A percentile compares a stretch with the other conserved stretches of the same genome.
Evolutionary conservation across 2,888 invertebrate genomes (phyloP).

Genomic region (Hemistola chrysoprasaria): DNA sequence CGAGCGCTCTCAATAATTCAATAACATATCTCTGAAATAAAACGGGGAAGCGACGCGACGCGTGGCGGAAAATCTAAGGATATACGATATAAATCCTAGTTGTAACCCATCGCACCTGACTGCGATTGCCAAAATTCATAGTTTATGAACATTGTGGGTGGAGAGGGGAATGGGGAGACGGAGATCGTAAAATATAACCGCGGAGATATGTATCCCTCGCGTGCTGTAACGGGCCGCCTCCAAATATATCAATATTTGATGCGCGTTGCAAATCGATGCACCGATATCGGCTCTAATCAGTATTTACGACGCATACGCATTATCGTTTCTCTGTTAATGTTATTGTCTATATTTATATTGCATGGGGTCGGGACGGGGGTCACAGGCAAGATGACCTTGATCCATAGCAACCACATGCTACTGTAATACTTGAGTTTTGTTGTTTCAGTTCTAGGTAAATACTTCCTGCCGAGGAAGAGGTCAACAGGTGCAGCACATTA

Average conservation of each 20-base stretch:
- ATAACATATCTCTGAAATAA: slow-evolving; percentile 52
- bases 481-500: no score
- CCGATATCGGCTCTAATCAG: slow-evolving; percentile 49
- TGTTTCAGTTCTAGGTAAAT: no score
- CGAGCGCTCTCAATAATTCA: slow-evolving; percentile 55
- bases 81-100: slow-evolving; percentile 66
- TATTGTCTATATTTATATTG: slow-evolving; percentile 7
- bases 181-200: slow-evolving; percentile 53
- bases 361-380: no score
- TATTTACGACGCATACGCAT: slow-evolving; percentile 47
- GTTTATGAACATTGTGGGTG: slow-evolving; percentile 59
- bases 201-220: slow-evolving; percentile 62
- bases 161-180: slow-evolving; percentile 29
- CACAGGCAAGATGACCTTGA: no score
- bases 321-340: slow-evolving; percentile 25
- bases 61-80: slow-evolving; percentile 44
- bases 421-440: no score
- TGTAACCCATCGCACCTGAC: slow-evolving; percentile 71
- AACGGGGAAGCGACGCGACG: slow-evolving; percentile 37
- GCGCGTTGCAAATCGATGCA: slow-evolving; percentile 64
- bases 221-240: slow-evolving; percentile 45
- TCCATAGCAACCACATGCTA: no score
- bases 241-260: slow-evolving; percentile 71
- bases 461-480: no score
- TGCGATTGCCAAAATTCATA: slow-evolving; percentile 72